Evolutionary conservation across 2,797 vertebrate genomes (phyloP).

Genomic region (Chelon auratus): DNA sequence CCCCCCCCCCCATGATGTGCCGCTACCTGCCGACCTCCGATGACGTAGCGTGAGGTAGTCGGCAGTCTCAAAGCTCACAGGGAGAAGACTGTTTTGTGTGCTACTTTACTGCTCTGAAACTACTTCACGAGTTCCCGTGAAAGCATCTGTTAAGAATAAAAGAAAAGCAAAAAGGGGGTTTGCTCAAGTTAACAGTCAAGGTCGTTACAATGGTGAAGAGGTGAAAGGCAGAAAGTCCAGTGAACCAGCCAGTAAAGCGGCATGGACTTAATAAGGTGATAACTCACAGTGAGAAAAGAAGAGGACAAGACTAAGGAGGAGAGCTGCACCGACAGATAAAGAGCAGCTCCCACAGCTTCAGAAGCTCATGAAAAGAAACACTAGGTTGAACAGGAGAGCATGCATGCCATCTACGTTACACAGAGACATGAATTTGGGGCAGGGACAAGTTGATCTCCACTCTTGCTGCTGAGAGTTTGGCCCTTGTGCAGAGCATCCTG

Average conservation of each 20-base stretch:
- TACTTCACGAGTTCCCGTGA: slow-evolving; percentile 13
- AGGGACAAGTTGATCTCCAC: slow-evolving; percentile 44
- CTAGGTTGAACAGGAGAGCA: slow-evolving; percentile 10
- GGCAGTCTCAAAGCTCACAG: slow-evolving; percentile 29
- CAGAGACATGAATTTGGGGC: slow-evolving; percentile 29
- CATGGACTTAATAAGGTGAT: slow-evolving; percentile 65
- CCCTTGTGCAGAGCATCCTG: slow-evolving; percentile 64
- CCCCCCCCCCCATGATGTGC: slow-evolving; percentile 48
- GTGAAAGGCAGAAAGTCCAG: slow-evolving; percentile 75
- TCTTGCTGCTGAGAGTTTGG: slow-evolving; percentile 40
- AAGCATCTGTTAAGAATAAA: slow-evolving; percentile 16
- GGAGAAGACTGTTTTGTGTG: slow-evolving; percentile 23
- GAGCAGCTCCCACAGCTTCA: slow-evolving; percentile 36
- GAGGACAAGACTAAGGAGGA: slow-evolving; percentile 28
- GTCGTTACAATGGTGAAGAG: slow-evolving; percentile 61
- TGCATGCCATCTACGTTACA: slow-evolving; percentile 33
- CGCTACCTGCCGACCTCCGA: slow-evolving; percentile 52
- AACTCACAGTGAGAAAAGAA: slow-evolving; percentile 74
- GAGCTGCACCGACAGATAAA: not conserved
- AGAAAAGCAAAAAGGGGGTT: not conserved
- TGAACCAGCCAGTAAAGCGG: slow-evolving; percentile 49
- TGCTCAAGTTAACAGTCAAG: slow-evolving; percentile 71
- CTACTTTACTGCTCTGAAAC: slow-evolving; percentile 29
- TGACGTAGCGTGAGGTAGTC: slow-evolving; percentile 50
- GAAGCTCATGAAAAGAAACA: slow-evolving; percentile 20